These are phyloP conservation scores for Sinopyrophorus schimmeli DNA, from an alignment of 2,888 invertebrate genomes.

Conservation along the genomic window DNA sequence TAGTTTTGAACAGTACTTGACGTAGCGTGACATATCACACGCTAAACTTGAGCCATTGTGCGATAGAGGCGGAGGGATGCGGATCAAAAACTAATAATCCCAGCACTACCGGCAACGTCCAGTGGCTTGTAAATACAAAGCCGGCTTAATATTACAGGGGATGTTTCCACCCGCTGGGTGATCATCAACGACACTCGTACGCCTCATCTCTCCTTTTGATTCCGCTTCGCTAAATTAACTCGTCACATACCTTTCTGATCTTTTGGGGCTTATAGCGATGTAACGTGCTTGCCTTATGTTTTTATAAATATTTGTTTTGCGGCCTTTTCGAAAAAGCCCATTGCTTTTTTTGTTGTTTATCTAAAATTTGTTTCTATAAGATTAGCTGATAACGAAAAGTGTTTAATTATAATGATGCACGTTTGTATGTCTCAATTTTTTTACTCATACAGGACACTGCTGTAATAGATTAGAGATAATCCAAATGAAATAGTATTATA, in stretches of 20 bases:
- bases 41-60: constrained; percentile 36
- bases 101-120: constrained; percentile 34
- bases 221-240: constrained; percentile 33
- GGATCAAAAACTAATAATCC: constrained; percentile 40
- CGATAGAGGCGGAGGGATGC: constrained; percentile 30
- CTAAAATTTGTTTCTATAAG: too few species aligned
- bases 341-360: too few species aligned
- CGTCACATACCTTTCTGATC: constrained; percentile 30
- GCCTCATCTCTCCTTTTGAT: constrained; percentile 33
- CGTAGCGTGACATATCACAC: constrained; percentile 36
- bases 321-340: too few species aligned
- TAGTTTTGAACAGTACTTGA: constrained; percentile 30
- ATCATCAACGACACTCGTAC: constrained; percentile 32
- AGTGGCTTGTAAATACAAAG: constrained; percentile 39
- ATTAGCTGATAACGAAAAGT: too few species aligned
- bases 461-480: too few species aligned
- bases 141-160: constrained; percentile 32
- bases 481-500: too few species aligned
- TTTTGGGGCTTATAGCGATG: constrained; percentile 21
- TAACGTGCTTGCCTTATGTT: too few species aligned
- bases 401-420: too few species aligned
- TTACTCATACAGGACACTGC: too few species aligned
- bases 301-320: too few species aligned
- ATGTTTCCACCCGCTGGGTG: constrained; percentile 25
- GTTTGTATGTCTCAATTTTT: too few species aligned